phyloP scores from a whole-genome alignment of 2,888 invertebrate species.

The Carterocephalus palaemon region DNA sequence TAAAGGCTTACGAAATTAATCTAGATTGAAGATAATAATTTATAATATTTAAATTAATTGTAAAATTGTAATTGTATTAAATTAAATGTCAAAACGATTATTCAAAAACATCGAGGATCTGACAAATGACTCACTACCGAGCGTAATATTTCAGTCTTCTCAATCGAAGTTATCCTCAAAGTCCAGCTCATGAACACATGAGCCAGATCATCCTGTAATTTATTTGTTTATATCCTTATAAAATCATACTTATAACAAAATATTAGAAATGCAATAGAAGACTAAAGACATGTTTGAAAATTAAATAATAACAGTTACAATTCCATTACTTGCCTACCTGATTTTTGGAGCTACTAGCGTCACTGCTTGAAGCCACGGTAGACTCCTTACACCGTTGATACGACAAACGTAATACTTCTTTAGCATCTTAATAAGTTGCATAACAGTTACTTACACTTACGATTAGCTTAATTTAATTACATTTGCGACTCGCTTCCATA shows the following conservation, averaged over 20 bases:
- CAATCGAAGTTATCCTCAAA: slow-evolving; percentile 11
- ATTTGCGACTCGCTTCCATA: slow-evolving; percentile 36
- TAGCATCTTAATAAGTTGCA: slow-evolving; percentile 25
- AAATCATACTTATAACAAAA: not conserved
- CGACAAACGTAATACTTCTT: slow-evolving; percentile 30
- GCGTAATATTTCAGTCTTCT: slow-evolving; percentile 23
- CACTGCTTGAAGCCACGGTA: not conserved
- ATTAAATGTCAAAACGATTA: slow-evolving; percentile 3
- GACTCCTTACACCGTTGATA: slow-evolving; percentile 13
- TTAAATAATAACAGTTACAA: slow-evolving; percentile 3
- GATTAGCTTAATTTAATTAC: slow-evolving; percentile 52
- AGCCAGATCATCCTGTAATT: too few species aligned
- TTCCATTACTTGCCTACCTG: too few species aligned
- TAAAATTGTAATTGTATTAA: too few species aligned
- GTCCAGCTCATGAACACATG: slow-evolving; percentile 3
- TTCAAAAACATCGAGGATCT: slow-evolving; percentile 11
- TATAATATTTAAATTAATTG: too few species aligned
- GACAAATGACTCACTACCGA: slow-evolving; percentile 10
- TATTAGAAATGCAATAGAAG: slow-evolving; percentile 1
- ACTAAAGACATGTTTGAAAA: not conserved
- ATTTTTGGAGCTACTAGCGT: too few species aligned
- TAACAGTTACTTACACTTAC: slow-evolving; percentile 35
- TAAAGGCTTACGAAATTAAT: slow-evolving; percentile 27
- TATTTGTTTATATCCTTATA: too few species aligned
- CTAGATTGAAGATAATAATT: slow-evolving; percentile 10